Evolutionary conservation across 2,888 invertebrate species (phyloP), one percentile per base, ranked within the genome.

Genomic region (Mimas tiliae): DNA sequence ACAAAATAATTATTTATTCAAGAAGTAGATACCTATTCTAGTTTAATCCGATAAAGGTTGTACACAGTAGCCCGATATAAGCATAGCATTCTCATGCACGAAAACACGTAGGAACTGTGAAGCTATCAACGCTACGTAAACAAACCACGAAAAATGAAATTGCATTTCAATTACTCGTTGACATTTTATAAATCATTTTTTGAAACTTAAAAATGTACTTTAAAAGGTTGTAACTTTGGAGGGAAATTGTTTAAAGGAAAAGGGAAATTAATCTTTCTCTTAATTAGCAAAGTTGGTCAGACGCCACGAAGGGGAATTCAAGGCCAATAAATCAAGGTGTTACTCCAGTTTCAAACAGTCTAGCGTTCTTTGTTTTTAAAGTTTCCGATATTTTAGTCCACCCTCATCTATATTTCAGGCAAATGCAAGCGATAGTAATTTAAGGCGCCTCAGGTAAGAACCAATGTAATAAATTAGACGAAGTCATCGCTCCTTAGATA

Each of bases 251-350:
- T 89, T 89, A 86, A 88, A 82, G 86, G 86, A 86, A 88, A 86
- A 86, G 83, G 88, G 89, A 91, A 89, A 92, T 92, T 90, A 90
- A 91, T 92, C 91, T 91, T 91, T 91, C 83, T 86, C 89, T 90
- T 92, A 92, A 91, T 92, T 92, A 91, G 91, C 76, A 90, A 92
- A 92, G 90, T 91, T 91, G 80, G 88, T 83, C 81, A 79, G 84
- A 83, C 80, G 84, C 78, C 80, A 81, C 82, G 84, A 77, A 77
- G 82, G 83, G 80, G 84, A 84, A 89, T 90, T 86, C 90, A 88
- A 86, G 88, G 86, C 82, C 84, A 77, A 91, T 91, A 91, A 92
- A 91, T 92, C 91, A 91, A 90, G 91, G 91, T 91, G 88, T 83
- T 87, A 75, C 83, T 84, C 79, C 77, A 80, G 73, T 86, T 86